These are phyloP conservation scores for Probaryconus sp. DNA, from an alignment of 1,140 invertebrate species.

Conservation along the genomic window DNA sequence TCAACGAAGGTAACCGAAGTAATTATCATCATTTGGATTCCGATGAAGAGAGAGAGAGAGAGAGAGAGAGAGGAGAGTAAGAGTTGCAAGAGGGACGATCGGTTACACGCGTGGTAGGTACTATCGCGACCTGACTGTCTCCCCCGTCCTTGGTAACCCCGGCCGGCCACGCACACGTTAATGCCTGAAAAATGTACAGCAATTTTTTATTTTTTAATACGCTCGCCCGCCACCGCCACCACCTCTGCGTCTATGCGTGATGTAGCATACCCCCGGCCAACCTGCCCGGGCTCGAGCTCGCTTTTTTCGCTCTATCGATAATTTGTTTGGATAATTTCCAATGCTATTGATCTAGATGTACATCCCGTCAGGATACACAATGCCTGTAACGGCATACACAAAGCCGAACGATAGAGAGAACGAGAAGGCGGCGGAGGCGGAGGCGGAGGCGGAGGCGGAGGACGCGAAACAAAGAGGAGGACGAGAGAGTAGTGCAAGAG, in stretches of 20 bases:
- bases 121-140: conserved; percentile 35
- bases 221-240: conserved; percentile 66
- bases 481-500: conserved; percentile 57
- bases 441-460: conserved; percentile 38
- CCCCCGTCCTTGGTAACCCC: conserved; percentile 41
- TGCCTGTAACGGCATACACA: conserved; percentile 68
- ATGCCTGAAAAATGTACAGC: conserved; percentile 79
- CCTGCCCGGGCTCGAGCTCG: conserved; percentile 66
- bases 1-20: too few relatives aligned
- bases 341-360: conserved; percentile 79
- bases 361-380: conserved; percentile 76
- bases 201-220: conserved; percentile 80
- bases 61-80: too few relatives aligned
- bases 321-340: conserved; percentile 80
- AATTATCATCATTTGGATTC: too few relatives aligned
- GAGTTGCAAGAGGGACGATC: too few relatives aligned
- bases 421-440: conserved; percentile 45
- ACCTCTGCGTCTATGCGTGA: conserved; percentile 74
- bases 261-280: conserved; percentile 71
- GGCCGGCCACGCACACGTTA: conserved; percentile 73
- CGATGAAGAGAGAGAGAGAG: too few relatives aligned
- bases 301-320: conserved; percentile 77
- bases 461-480: conserved; percentile 53
- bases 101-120: conserved; percentile 28
- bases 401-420: conserved; percentile 58